Conservation (phyloP, 2,888 invertebrate genomes). For the Seira musarum region DNA sequence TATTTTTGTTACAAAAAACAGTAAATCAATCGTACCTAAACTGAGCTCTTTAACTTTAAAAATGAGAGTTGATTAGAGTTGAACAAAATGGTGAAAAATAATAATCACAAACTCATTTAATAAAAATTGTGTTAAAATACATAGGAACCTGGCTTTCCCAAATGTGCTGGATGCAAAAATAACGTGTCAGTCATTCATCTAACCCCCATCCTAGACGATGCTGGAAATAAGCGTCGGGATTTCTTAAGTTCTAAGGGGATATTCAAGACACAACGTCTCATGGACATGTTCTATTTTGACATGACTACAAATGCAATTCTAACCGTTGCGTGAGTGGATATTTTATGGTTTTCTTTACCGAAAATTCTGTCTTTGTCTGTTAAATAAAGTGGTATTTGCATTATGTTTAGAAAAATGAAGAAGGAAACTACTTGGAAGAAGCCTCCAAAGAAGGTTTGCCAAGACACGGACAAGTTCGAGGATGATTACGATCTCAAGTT, state of each 20-base stretch:
- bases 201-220: constrained; percentile 36
- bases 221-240: constrained; percentile 34
- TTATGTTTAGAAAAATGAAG: constrained; percentile 74
- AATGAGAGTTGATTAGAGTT: no score
- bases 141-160: constrained; percentile 57
- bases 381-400: constrained; percentile 52
- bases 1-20: no score
- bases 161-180: constrained; percentile 58
- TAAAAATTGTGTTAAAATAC: neutral
- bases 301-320: constrained; percentile 82
- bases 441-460: constrained; percentile 79
- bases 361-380: neutral
- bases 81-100: neutral
- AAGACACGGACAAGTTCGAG: constrained; percentile 81
- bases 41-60: no score
- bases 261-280: constrained; percentile 47
- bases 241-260: constrained; percentile 34
- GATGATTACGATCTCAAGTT: constrained; percentile 70
- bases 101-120: neutral
- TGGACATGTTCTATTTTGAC: constrained; percentile 86
- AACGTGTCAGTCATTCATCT: constrained; percentile 65
- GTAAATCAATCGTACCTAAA: no score
- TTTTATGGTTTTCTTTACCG: neutral
- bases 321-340: constrained; percentile 74
- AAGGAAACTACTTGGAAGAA: constrained; percentile 76